phyloP scores from a whole-genome alignment of 2,797 vertebrate genomes.

The Protosalanx chinensis region DNA sequence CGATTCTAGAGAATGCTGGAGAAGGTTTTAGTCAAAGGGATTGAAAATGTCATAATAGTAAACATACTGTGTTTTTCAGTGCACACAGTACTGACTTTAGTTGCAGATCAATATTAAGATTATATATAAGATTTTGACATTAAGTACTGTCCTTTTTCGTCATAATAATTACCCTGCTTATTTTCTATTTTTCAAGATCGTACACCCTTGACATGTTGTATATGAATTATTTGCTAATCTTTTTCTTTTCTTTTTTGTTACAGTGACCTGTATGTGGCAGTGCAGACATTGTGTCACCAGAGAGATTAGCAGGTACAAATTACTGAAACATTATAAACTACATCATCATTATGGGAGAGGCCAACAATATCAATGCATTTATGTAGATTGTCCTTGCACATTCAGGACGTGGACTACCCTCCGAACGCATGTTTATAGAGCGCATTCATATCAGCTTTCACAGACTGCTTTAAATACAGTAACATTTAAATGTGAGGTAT shows the following conservation, averaged over 20 bases:
- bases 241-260: conserved; percentile 16
- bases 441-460: conserved; percentile 19
- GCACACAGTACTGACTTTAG: too few species aligned
- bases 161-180: too few species aligned
- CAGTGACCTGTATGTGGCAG: conserved; percentile 33
- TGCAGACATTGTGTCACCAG: conserved; percentile 24
- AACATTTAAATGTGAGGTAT: conserved; percentile 34
- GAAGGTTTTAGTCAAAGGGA: too few species aligned
- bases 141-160: too few species aligned
- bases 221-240: not conserved
- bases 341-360: conserved; percentile 29
- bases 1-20: too few species aligned
- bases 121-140: too few species aligned
- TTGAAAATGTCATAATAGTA: too few species aligned
- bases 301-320: conserved; percentile 28
- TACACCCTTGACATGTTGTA: too few species aligned
- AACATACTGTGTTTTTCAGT: too few species aligned
- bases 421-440: conserved; percentile 11
- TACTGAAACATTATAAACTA: conserved; percentile 32
- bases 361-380: conserved; percentile 23
- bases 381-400: conserved; percentile 30
- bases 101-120: too few species aligned
- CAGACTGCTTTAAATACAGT: conserved; percentile 16
- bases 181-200: too few species aligned
- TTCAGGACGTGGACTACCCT: conserved; percentile 26